Evolutionary conservation across 2,797 vertebrate species (phyloP).

Genomic region (Chaetophractus vellerosus): DNA sequence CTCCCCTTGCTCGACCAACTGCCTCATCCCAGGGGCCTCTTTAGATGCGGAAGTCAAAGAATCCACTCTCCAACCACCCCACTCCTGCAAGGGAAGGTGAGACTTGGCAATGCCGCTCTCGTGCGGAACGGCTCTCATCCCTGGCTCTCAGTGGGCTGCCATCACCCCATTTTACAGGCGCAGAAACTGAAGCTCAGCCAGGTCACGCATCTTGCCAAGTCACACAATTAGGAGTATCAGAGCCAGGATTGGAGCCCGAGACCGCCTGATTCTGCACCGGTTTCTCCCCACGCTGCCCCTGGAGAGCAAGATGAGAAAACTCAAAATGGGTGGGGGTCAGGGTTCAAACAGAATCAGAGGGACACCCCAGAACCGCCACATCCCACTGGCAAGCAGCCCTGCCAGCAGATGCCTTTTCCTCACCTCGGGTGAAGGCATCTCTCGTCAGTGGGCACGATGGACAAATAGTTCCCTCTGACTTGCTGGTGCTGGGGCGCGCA

Average conservation of each 20-base stretch:
- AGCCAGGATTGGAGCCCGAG: background rate
- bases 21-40: background rate
- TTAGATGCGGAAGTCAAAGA: background rate
- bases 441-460: rapidly evolving
- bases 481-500: rapidly evolving
- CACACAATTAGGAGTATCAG: background rate
- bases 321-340: background rate
- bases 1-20: background rate
- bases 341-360: background rate
- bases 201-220: background rate
- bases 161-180: background rate
- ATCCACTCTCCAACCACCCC: background rate
- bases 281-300: background rate
- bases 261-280: background rate
- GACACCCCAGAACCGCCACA: background rate
- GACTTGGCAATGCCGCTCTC: background rate
- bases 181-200: rapidly evolving
- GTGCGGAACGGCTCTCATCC: rapidly evolving
- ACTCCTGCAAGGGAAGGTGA: background rate
- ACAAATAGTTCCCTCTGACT: background rate
- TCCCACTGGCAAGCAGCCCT: too few species aligned
- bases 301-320: background rate
- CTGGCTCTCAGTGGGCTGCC: background rate
- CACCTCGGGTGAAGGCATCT: too few species aligned
- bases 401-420: rapidly evolving